Evolutionary conservation across 2,888 invertebrate genomes (phyloP).

Genomic region (Cylindroiulus punctatus): DNA sequence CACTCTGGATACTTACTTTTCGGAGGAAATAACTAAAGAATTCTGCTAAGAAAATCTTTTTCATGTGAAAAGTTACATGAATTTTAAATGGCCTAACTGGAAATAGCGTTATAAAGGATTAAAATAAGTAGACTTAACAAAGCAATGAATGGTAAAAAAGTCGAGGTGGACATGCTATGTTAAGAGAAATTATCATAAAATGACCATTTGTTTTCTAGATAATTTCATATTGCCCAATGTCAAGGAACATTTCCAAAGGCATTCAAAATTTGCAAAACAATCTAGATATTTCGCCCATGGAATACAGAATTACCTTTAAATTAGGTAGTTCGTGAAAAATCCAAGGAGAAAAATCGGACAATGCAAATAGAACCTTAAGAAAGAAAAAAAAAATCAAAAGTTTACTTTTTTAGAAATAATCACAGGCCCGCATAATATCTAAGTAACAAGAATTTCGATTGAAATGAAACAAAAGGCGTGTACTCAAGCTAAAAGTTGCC

Average conservation of each 20-base stretch:
- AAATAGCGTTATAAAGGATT: neutral
- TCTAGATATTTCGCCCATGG: neutral
- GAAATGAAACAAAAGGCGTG: conserved; percentile 40
- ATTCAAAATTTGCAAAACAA: neutral
- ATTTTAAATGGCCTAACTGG: neutral
- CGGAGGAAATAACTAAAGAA: neutral
- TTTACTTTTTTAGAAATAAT: neutral
- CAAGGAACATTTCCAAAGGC: too few relatives aligned
- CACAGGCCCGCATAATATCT: neutral
- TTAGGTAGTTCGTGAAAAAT: neutral
- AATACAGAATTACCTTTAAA: neutral
- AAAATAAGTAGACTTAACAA: neutral
- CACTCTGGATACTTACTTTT: neutral
- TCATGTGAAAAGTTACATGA: neutral
- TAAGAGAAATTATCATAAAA: too few relatives aligned
- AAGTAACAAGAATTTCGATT: conserved; percentile 34
- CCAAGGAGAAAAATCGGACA: neutral
- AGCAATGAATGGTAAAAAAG: too few relatives aligned
- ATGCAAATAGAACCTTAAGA: neutral
- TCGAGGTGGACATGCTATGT: too few relatives aligned
- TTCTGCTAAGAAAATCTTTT: too few relatives aligned
- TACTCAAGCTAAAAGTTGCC: conserved; percentile 9
- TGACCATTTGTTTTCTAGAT: too few relatives aligned
- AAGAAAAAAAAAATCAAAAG: neutral
- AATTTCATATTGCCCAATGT: too few relatives aligned